phyloP scores from a whole-genome alignment of 1,140 invertebrate species.

The Pentalonia nigronervosa region DNA sequence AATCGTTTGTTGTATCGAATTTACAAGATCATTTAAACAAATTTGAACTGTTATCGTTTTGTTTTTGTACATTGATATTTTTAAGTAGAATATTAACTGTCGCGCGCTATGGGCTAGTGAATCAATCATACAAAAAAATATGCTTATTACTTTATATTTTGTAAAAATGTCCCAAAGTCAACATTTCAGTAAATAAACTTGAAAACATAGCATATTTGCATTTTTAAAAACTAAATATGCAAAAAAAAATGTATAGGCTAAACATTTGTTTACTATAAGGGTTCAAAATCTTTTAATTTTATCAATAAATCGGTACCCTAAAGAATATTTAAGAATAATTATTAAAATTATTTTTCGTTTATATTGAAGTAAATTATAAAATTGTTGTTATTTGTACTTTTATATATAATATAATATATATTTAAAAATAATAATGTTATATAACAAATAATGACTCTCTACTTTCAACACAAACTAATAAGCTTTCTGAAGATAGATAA shows the following conservation, averaged over 20 bases:
- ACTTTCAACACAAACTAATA: too few relatives aligned
- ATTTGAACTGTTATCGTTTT: not conserved
- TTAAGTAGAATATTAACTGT: not conserved
- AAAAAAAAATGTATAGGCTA: not conserved
- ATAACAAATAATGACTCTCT: too few relatives aligned
- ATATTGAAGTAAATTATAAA: too few relatives aligned
- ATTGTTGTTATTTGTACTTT: too few relatives aligned
- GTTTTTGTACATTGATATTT: not conserved
- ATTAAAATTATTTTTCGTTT: too few relatives aligned
- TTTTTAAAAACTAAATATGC: not conserved
- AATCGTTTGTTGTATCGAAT: not conserved
- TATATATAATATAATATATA: too few relatives aligned
- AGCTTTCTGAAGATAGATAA: too few relatives aligned
- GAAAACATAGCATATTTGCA: not conserved
- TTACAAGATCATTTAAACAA: too few relatives aligned
- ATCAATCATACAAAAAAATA: not conserved
- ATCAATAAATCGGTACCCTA: not conserved
- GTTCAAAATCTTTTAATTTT: not conserved
- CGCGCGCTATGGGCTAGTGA: not conserved
- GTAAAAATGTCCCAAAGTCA: not conserved
- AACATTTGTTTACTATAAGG: not conserved
- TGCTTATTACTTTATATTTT: not conserved
- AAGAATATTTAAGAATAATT: not conserved
- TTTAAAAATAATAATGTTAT: too few relatives aligned
- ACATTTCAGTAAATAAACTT: not conserved